These are phyloP conservation scores for Amphipoea lucens DNA, from an alignment of 2,888 invertebrate species.

Conservation along the genomic window DNA sequence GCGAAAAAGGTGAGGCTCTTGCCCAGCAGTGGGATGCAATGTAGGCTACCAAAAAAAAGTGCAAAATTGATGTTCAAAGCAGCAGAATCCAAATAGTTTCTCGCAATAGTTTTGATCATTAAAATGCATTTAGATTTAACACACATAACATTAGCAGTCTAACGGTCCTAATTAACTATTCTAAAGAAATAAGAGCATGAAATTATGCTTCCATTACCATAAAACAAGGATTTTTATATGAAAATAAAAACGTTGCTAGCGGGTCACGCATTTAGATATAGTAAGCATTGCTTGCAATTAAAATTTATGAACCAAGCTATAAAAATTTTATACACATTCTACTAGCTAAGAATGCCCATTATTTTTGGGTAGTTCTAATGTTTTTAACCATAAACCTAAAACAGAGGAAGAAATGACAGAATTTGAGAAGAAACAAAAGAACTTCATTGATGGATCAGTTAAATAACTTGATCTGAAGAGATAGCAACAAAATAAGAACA, in stretches of 20 bases:
- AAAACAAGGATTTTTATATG: conserved; percentile 4
- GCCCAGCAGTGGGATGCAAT: neutral
- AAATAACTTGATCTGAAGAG: neutral
- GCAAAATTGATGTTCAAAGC: neutral
- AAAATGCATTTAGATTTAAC: conserved; percentile 7
- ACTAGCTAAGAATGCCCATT: neutral
- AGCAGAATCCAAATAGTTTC: neutral
- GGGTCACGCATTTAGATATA: conserved; percentile 6
- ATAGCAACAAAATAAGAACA: neutral
- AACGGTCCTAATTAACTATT: conserved; percentile 26
- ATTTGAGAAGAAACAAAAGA: neutral
- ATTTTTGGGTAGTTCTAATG: neutral
- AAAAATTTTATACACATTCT: conserved; percentile 14
- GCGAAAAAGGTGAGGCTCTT: neutral
- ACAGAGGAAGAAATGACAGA: neutral
- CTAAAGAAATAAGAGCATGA: neutral
- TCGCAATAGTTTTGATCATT: neutral
- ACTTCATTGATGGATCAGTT: neutral
- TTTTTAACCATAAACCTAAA: neutral
- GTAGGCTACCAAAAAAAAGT: neutral
- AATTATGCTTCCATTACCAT: conserved; percentile 8
- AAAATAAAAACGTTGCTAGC: conserved; percentile 8
- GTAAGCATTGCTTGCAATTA: conserved; percentile 17
- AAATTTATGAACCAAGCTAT: conserved; percentile 26
- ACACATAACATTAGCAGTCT: neutral